Percentiles rank a stretch among this genome's conserved stretches.
phyloP scores from a whole-genome alignment of 2,113 vertebrate genomes.

The Epinephelus fuscoguttatus region DNA sequence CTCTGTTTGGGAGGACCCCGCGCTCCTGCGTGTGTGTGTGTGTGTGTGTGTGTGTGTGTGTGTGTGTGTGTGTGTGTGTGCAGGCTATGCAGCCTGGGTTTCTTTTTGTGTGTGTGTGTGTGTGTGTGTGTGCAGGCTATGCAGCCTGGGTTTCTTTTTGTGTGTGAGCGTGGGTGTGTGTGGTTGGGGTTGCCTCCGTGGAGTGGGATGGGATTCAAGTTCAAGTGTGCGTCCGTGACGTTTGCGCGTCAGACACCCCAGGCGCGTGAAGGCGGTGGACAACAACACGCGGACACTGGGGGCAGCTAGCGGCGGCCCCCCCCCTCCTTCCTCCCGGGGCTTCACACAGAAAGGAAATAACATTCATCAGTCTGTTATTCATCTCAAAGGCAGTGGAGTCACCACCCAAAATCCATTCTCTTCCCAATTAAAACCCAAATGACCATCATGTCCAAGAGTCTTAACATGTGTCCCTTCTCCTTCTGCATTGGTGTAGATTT shows the following conservation, averaged over 20 bases:
- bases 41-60: constrained; percentile 85
- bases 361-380: constrained; percentile 4
- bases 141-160: constrained; percentile 87
- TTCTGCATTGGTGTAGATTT: no score
- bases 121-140: constrained; percentile 82
- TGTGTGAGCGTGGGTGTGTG: constrained; percentile 89
- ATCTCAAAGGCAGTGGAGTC: background rate
- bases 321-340: constrained; percentile 69
- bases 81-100: constrained; percentile 78
- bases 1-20: constrained; percentile 91
- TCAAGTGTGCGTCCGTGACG: constrained; percentile 95
- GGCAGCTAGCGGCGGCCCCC: constrained; percentile 89
- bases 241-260: constrained; percentile 87
- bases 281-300: constrained; percentile 86
- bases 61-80: constrained; percentile 86
- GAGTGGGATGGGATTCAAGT: constrained; percentile 95
- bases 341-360: constrained; percentile 4
- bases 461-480: background rate
- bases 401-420: background rate
- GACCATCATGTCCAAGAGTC: background rate
- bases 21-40: constrained; percentile 77
- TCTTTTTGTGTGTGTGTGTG: constrained; percentile 90
- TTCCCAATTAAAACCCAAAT: background rate
- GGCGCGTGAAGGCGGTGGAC: constrained; percentile 81
- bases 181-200: constrained; percentile 93